These are phyloP conservation scores for Oryzias curvinotus DNA, from an alignment of 2,113 vertebrate genomes.

Conservation along the genomic window DNA sequence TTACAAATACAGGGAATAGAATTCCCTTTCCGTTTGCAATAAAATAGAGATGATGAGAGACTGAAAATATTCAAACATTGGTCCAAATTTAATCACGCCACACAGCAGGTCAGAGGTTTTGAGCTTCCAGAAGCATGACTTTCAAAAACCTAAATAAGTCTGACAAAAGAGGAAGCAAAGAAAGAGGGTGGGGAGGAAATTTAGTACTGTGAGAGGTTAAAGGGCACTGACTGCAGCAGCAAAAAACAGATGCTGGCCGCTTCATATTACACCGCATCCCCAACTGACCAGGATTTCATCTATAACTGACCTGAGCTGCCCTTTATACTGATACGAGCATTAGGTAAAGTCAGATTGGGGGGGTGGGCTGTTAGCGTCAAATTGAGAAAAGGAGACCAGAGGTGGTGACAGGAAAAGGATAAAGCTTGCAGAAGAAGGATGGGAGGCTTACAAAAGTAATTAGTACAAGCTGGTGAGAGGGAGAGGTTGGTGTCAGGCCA, in stretches of 20 bases:
- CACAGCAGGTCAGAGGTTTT: slow-evolving; percentile 3
- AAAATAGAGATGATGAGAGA: slow-evolving; percentile 10
- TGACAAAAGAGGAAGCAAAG: slow-evolving; percentile 11
- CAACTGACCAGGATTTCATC: slow-evolving; percentile 58
- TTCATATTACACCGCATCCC: slow-evolving; percentile 68
- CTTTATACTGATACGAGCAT: slow-evolving; percentile 55
- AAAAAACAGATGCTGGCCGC: slow-evolving; percentile 61
- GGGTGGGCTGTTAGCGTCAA: slow-evolving; percentile 17
- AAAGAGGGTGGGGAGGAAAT: slow-evolving; percentile 20
- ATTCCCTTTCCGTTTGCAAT: slow-evolving; percentile 3
- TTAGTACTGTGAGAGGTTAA: slow-evolving; percentile 56
- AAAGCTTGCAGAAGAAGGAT: slow-evolving; percentile 31
- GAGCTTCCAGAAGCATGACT: background rate
- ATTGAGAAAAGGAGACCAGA: slow-evolving; percentile 25
- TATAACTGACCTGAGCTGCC: slow-evolving; percentile 60
- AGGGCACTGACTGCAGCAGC: slow-evolving; percentile 61
- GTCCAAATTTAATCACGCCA: slow-evolving; percentile 2
- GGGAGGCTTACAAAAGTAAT: slow-evolving; percentile 38
- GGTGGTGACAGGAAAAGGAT: slow-evolving; percentile 29
- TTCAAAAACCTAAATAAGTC: slow-evolving; percentile 9
- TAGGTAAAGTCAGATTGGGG: slow-evolving; percentile 10
- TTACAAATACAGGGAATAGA: slow-evolving; percentile 20
- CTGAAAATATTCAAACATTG: background rate
- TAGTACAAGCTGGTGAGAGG: slow-evolving; percentile 30
- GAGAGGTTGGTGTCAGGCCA: slow-evolving; percentile 14